These are phyloP conservation scores for Himalopsyche kuldschensis DNA, from an alignment of 2,888 invertebrate genomes.

Conservation along the genomic window DNA sequence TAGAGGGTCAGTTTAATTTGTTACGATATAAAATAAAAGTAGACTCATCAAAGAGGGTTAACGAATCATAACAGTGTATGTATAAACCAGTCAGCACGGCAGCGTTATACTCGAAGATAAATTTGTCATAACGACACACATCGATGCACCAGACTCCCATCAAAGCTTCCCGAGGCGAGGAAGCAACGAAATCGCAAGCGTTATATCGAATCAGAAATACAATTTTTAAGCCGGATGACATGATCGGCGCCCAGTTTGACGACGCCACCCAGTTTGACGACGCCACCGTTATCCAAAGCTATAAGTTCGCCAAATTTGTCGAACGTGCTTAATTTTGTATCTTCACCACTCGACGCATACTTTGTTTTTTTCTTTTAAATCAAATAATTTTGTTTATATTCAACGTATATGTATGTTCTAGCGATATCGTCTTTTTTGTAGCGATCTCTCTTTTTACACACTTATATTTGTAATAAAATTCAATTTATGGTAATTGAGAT, in stretches of 20 bases:
- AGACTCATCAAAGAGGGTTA: background rate
- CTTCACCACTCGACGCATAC: too few relatives aligned
- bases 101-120: conserved; percentile 3
- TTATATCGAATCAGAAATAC: conserved; percentile 37
- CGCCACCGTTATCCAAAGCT: background rate
- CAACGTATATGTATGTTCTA: too few relatives aligned
- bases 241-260: background rate
- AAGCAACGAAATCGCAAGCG: conserved; percentile 16
- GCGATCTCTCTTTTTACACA: too few relatives aligned
- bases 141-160: conserved; percentile 18
- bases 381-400: too few relatives aligned
- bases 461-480: too few relatives aligned
- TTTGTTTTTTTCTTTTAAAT: too few relatives aligned
- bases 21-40: too few relatives aligned
- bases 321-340: too few relatives aligned
- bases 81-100: background rate
- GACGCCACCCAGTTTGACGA: background rate
- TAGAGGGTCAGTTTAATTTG: too few relatives aligned
- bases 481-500: too few relatives aligned
- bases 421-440: too few relatives aligned
- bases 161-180: conserved; percentile 11
- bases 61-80: background rate
- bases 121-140: conserved; percentile 5
- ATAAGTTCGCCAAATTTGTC: background rate
- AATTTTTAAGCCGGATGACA: conserved; percentile 29